Evolutionary conservation across 2,888 invertebrate genomes (phyloP).

Genomic region (Oxycera nigricornis): DNA sequence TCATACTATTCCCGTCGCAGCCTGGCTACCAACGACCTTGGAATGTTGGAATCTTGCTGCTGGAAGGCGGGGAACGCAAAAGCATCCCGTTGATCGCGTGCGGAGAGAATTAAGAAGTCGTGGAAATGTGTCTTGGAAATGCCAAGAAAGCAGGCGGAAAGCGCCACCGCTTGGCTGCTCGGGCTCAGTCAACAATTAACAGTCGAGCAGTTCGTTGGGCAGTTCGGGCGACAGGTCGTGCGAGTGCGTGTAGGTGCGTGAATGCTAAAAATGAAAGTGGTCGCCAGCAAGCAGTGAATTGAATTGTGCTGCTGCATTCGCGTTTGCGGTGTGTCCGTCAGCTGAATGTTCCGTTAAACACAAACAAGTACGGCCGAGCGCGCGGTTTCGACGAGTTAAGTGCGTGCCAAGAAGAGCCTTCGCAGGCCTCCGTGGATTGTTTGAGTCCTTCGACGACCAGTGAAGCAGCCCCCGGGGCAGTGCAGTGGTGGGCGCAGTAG

Average conservation of each 20-base stretch:
- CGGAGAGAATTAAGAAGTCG: neutral
- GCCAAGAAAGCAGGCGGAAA: neutral
- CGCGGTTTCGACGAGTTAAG: neutral
- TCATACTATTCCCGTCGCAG: no score
- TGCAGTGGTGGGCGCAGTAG: neutral
- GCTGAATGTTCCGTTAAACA: neutral
- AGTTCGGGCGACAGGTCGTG: neutral
- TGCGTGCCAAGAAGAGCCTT: conserved; percentile 7
- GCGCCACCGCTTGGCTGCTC: neutral
- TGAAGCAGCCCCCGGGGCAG: neutral
- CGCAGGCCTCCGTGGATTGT: neutral
- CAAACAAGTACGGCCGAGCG: neutral
- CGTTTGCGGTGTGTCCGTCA: neutral
- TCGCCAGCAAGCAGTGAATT: conserved; percentile 6
- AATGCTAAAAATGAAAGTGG: neutral
- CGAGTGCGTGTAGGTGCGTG: conserved; percentile 14
- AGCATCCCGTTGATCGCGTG: neutral
- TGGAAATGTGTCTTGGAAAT: neutral
- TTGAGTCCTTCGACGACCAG: neutral
- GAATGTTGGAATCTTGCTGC: neutral
- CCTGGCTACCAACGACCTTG: no score
- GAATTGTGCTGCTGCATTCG: conserved; percentile 4
- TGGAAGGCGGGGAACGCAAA: neutral
- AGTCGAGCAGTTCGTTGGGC: neutral
- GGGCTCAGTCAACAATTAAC: neutral